Base-by-base conservation (phyloP, 1,140 invertebrate species). In the Pseudobourletiella spinata region DNA sequence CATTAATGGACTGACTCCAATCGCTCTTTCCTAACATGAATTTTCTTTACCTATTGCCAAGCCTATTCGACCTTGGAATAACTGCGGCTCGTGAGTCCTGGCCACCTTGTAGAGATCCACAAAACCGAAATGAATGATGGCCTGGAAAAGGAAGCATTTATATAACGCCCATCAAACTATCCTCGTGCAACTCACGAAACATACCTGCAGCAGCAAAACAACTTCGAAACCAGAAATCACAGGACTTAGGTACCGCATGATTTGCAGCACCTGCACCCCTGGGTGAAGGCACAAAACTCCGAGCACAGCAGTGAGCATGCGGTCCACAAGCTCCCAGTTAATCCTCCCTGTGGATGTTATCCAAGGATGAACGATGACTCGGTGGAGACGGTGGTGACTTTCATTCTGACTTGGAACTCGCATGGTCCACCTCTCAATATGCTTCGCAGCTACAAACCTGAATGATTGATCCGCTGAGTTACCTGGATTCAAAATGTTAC, bases 341-440 rank as follows among this genome's bases (percentile, higher is more conserved):
- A 55, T 29, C 3, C 14, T 3, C 4, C 52, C 52, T 4, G 52
- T 14, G 2, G 52, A 55, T 14, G 52, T 24, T 11, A 55, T 35
- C 52, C 52, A 55, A 11, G 52, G 52, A 6, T 55, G 32, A 32
- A 55, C 39, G 22, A 55, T 11, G 15, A 39, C 30, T 35, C 52
- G n/a, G 32, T 8, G 32, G n/a, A 11, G 32, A 11, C 32, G 8
- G 32, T 39, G 32, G 32, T 39, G n/a, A 39, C n/a, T 39, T n/a
- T n/a, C 32, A 11, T 39, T n/a, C 32, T n/a, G 32, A 11, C 8
- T 11, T 39, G 48, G 48, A 24, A 51, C 22, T 8, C 16, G 15
- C 14, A 51, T 25, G 6, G 48, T 51, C 48, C 48, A 51, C 28
- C 14, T 4, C 25, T 18, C 8, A 24, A 51, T 25, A 26, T 51